These are phyloP conservation scores for Sporophila hypoxantha DNA, from an alignment of 2,113 vertebrate genomes.

Conservation along the genomic window DNA sequence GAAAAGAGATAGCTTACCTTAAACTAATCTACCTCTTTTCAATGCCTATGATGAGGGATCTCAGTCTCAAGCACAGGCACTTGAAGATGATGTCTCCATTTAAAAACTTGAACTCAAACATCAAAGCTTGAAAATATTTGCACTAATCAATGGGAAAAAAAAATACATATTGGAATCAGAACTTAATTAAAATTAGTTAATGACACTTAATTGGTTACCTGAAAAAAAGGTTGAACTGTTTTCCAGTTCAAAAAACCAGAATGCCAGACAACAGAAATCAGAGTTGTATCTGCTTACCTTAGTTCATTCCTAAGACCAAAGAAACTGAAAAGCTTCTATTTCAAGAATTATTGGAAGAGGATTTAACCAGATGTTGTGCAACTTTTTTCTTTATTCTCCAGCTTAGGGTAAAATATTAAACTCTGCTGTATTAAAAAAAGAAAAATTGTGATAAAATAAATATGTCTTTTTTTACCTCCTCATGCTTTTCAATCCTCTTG, in stretches of 20 bases:
- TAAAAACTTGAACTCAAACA: neutral
- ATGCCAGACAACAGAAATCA: neutral
- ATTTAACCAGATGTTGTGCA: neutral
- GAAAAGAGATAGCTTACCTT: neutral
- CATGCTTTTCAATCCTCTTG: neutral
- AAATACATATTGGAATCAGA: neutral
- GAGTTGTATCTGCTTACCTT: neutral
- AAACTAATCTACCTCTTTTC: neutral
- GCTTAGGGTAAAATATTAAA: neutral
- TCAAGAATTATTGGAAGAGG: neutral
- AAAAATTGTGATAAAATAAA: neutral
- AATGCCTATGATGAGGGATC: neutral
- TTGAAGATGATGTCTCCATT: neutral
- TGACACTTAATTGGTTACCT: neutral
- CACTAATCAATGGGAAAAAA: neutral
- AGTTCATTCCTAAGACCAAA: neutral
- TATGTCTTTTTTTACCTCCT: neutral
- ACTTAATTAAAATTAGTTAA: neutral
- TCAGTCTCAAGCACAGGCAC: neutral
- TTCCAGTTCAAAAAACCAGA: neutral
- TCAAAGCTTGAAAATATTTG: neutral
- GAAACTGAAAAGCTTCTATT: neutral
- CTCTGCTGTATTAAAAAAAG: neutral
- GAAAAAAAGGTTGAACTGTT: neutral
- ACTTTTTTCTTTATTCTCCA: neutral